phyloP scores from a whole-genome alignment of 2,113 vertebrate genomes.

The Columba janthina region DNA sequence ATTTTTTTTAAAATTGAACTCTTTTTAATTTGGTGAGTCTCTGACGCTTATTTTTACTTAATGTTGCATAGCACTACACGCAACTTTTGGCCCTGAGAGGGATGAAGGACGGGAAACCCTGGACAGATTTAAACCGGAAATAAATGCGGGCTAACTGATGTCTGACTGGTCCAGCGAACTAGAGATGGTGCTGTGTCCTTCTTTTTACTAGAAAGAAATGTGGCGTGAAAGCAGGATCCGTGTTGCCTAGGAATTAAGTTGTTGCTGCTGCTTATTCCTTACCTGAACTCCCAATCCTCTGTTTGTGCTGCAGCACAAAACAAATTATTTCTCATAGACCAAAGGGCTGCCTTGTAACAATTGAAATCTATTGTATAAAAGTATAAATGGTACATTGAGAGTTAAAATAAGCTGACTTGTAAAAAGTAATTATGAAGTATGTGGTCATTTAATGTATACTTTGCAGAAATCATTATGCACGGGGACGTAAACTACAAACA shows the following conservation, averaged over 20 bases:
- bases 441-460: neutral
- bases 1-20: neutral
- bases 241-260: constrained; percentile 64
- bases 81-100: neutral
- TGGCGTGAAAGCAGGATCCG: constrained; percentile 20
- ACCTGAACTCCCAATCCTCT: constrained; percentile 60
- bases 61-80: neutral
- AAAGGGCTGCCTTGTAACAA: constrained; percentile 48
- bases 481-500: neutral
- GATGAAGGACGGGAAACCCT: neutral
- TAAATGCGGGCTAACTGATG: neutral
- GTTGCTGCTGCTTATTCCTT: constrained; percentile 49
- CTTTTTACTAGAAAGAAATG: constrained; percentile 40
- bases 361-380: constrained; percentile 39
- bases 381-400: constrained; percentile 19
- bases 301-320: constrained; percentile 36
- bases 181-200: neutral
- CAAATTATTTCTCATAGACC: constrained; percentile 50
- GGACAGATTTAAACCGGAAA: neutral
- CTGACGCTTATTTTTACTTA: constrained; percentile 17
- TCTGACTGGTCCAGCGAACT: neutral
- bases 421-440: constrained; percentile 9
- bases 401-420: constrained; percentile 14
- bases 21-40: neutral
- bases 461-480: neutral